These are phyloP conservation scores for Hedya salicella DNA, from an alignment of 2,888 invertebrate genomes.

Conservation along the genomic window DNA sequence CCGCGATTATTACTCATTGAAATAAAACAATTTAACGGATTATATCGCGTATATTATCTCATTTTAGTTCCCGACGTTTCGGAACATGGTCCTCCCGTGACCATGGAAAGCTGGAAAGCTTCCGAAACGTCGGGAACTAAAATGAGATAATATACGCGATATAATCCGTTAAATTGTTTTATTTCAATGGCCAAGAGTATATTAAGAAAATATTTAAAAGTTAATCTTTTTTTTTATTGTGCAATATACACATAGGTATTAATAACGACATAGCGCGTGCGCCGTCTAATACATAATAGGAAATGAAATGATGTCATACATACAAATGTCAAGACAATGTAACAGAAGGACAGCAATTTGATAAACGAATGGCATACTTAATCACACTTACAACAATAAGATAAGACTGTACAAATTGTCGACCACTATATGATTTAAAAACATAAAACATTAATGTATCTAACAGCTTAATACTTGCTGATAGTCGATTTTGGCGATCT, in stretches of 20 bases:
- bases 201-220: not conserved
- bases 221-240: not conserved
- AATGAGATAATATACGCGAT: too few species aligned
- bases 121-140: too few species aligned
- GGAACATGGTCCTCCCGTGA: too few species aligned
- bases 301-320: conserved; percentile 43
- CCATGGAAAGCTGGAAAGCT: too few species aligned
- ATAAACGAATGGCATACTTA: conserved; percentile 34
- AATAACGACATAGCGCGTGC: not conserved
- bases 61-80: too few species aligned
- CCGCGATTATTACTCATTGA: too few species aligned
- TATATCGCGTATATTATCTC: too few species aligned
- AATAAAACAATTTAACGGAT: too few species aligned
- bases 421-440: conserved; percentile 5
- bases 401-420: conserved; percentile 36
- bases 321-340: conserved; percentile 44
- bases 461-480: conserved; percentile 23
- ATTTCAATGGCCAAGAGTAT: too few species aligned
- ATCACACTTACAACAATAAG: conserved; percentile 22
- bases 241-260: not conserved
- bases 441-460: conserved; percentile 24
- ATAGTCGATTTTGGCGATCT: conserved; percentile 10
- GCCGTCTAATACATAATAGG: not conserved
- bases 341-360: conserved; percentile 39
- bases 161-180: too few species aligned